A percentile compares a stretch with the other conserved stretches of the same genome.
These are phyloP conservation scores for Aleiodes sp. DNA, from an alignment of 1,140 invertebrate genomes.

Conservation along the genomic window DNA sequence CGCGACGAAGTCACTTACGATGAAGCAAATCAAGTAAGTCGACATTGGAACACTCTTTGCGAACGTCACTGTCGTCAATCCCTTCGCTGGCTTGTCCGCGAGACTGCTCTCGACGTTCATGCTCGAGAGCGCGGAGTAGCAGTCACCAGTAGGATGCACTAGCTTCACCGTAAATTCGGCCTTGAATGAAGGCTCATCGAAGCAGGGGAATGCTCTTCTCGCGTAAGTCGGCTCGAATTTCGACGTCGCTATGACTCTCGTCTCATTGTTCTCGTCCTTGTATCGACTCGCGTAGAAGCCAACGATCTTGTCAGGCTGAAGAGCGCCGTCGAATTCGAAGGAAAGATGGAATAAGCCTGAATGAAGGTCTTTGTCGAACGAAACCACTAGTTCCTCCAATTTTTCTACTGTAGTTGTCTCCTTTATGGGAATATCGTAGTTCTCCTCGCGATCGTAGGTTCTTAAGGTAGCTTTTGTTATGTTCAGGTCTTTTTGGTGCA, in stretches of 20 bases:
- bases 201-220: slow-evolving; percentile 91
- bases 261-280: slow-evolving; percentile 68
- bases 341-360: slow-evolving; percentile 72
- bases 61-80: slow-evolving; percentile 73
- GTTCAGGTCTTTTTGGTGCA: slow-evolving; percentile 76
- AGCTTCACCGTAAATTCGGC: slow-evolving; percentile 85
- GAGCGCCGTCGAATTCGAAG: slow-evolving; percentile 75
- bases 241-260: slow-evolving; percentile 83
- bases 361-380: slow-evolving; percentile 63
- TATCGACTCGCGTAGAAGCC: slow-evolving; percentile 86
- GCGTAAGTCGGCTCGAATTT: slow-evolving; percentile 96
- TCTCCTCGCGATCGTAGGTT: slow-evolving; percentile 44
- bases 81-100: slow-evolving; percentile 54
- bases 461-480: slow-evolving; percentile 63
- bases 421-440: slow-evolving; percentile 51
- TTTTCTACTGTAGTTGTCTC: slow-evolving; percentile 51
- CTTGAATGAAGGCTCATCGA: slow-evolving; percentile 95
- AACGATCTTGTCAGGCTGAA: slow-evolving; percentile 73
- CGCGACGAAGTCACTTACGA: slow-evolving; percentile 86
- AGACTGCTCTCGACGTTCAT: slow-evolving; percentile 70
- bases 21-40: slow-evolving; percentile 90
- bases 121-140: slow-evolving; percentile 82
- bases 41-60: slow-evolving; percentile 88
- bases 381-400: slow-evolving; percentile 76
- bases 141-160: slow-evolving; percentile 71